These are phyloP conservation scores for Tichodroma muraria DNA, from an alignment of 2,113 vertebrate genomes.

Conservation along the genomic window DNA sequence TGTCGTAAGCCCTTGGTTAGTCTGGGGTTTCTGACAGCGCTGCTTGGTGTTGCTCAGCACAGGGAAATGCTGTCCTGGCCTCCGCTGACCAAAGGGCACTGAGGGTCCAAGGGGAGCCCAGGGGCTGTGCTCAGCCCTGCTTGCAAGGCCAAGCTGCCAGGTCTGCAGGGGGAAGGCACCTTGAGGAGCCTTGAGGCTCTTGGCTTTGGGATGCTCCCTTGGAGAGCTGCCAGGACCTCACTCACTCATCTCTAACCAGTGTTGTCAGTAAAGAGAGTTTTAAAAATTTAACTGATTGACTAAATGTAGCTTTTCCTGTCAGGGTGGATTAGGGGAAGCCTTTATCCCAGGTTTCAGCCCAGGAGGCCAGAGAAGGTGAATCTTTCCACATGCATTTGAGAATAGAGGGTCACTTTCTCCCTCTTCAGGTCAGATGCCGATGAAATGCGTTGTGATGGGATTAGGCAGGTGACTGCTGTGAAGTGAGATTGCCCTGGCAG, in stretches of 20 bases:
- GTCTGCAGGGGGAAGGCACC: background rate
- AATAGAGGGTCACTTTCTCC: background rate
- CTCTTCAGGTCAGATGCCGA: background rate
- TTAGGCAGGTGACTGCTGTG: constrained; percentile 17
- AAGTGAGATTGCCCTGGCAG: constrained; percentile 1
- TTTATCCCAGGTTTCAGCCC: background rate
- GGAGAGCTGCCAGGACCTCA: background rate
- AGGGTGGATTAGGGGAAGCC: background rate
- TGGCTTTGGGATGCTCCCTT: background rate
- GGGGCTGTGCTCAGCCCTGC: background rate
- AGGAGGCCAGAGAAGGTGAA: background rate
- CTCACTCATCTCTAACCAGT: background rate
- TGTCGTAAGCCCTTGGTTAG: fast-evolving
- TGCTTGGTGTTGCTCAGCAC: background rate
- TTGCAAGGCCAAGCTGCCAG: background rate
- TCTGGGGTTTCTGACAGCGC: background rate
- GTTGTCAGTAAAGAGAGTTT: background rate
- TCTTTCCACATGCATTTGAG: background rate
- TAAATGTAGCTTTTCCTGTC: constrained; percentile 27
- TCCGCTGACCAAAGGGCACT: background rate
- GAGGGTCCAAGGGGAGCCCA: background rate
- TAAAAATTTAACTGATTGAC: constrained; percentile 34
- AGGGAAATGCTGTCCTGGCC: background rate
- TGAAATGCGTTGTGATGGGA: constrained; percentile 2
- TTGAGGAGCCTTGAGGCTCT: background rate